Base-by-base conservation (phyloP, 2,888 invertebrate species). In the Diaperis boleti region DNA sequence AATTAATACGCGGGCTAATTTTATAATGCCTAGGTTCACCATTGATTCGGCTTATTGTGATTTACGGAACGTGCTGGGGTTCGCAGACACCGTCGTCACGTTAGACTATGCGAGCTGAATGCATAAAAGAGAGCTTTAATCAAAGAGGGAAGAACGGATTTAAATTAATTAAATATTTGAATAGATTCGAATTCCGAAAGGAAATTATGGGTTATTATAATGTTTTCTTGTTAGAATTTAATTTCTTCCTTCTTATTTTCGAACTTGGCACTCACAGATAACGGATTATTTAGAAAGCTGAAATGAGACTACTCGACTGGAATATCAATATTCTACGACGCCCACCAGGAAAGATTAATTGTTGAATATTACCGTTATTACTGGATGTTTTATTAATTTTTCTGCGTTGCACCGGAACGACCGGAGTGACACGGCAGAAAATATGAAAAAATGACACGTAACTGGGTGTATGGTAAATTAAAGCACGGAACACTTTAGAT, bases 81-180 rank as follows among this genome's bases (percentile, higher is more conserved):
- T 60, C 57, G 18, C 55, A 33, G 62, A 60, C 62, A 65, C 37
- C 63, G 60, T 59, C 56, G 67, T 64, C 67, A 69, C 66, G 67
- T 67, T 57, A 60, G 60, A 61, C 62, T 50, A 61, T 64, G 68
- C 61, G 67, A 42, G 45, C 47, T 69, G 70, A 70, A 70, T 70
- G 67, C 69, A 69, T 69, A 70, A 70, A 69, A 68, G 68, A 62
- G 63, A 52, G 68, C 62, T 69, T 70, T 70, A 70, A 69, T 70
- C 68, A 70, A 68, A 66, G 50, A 44, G 67, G 69, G 66, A 70
- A 69, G 66, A 70, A 69, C 70, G 69, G 68, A 70, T 70, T 70
- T 70, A 70, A 70, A 70, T 69, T 70, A 70, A 70, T 70, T 69
- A 70, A 69, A 70, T 70, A 70, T 70, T 70, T 69, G 69, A 70